These are phyloP conservation scores for Temnopleurus reevesii DNA, from an alignment of 53 echinoderm and acorn worm genomes.

Conservation along the genomic window DNA sequence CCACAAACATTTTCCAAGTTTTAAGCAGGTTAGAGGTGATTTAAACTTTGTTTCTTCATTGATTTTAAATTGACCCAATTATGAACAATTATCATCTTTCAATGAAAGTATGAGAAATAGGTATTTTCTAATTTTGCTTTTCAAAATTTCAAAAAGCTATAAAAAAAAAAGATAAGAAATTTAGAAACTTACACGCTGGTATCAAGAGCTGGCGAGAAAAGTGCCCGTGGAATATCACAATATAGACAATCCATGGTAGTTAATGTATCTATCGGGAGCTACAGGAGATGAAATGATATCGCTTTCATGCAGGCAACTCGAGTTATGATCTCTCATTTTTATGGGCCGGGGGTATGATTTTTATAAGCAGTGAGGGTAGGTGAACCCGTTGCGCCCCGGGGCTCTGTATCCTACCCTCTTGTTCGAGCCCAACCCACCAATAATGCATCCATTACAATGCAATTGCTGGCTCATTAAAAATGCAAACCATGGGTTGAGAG, in stretches of 20 bases:
- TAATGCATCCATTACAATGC: slow-evolving; percentile 55
- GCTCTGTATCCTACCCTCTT: background rate
- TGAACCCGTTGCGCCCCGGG: slow-evolving; percentile 27
- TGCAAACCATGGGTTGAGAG: slow-evolving; percentile 41
- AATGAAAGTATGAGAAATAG: too few species aligned
- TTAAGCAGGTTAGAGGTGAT: too few species aligned
- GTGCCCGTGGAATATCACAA: slow-evolving; percentile 58
- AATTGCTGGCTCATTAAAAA: slow-evolving; percentile 59
- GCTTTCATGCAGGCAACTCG: background rate
- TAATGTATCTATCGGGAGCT: background rate
- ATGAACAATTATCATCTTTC: too few species aligned
- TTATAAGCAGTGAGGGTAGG: slow-evolving; percentile 27
- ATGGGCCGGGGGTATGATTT: slow-evolving; percentile 37
- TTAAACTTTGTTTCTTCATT: too few species aligned
- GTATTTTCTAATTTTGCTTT: too few species aligned
- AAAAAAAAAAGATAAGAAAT: background rate
- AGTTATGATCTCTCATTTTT: slow-evolving; percentile 55
- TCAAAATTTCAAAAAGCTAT: too few species aligned
- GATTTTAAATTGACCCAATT: too few species aligned
- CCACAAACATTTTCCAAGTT: too few species aligned
- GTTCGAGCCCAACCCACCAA: slow-evolving; percentile 36
- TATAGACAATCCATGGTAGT: slow-evolving; percentile 50
- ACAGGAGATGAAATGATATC: background rate
- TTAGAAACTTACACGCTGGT: slow-evolving; percentile 54
- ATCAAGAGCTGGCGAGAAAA: slow-evolving; percentile 58